Conservation (phyloP, 2,888 invertebrate genomes). For the Pantelozetes paolii region DNA sequence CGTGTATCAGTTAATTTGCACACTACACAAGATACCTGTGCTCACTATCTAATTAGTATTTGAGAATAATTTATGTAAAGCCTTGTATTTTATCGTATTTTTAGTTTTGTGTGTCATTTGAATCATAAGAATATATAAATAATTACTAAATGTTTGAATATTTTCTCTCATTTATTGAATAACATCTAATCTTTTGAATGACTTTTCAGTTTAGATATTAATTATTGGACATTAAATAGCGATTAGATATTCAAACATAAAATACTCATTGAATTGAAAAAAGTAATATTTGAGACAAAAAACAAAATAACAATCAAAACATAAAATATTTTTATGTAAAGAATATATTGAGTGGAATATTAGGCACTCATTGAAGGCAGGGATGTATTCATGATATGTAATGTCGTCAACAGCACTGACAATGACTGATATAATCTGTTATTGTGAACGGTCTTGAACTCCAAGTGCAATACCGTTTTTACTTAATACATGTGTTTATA, state of each 20-base stretch:
- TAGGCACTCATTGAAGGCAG: background rate
- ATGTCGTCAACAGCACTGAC: background rate
- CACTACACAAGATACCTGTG: too few relatives aligned
- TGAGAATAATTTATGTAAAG: too few relatives aligned
- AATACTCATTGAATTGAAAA: background rate
- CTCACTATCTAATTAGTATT: too few relatives aligned
- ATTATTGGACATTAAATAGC: background rate
- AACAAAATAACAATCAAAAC: background rate
- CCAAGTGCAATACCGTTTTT: background rate
- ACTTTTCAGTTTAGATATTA: background rate
- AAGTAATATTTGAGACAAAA: background rate
- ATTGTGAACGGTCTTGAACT: constrained; percentile 5
- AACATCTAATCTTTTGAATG: background rate
- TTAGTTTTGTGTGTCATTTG: background rate
- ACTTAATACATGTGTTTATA: background rate
- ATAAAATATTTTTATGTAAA: background rate
- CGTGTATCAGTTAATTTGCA: too few relatives aligned
- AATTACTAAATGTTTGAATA: too few relatives aligned
- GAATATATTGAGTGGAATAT: background rate
- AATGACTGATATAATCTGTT: constrained; percentile 15
- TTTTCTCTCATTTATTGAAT: background rate
- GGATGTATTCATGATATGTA: too few relatives aligned
- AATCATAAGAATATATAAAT: background rate
- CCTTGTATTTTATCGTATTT: background rate
- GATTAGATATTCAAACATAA: background rate